Conservation (phyloP, 2,113 vertebrate species). For the Galemys pyrenaicus region DNA sequence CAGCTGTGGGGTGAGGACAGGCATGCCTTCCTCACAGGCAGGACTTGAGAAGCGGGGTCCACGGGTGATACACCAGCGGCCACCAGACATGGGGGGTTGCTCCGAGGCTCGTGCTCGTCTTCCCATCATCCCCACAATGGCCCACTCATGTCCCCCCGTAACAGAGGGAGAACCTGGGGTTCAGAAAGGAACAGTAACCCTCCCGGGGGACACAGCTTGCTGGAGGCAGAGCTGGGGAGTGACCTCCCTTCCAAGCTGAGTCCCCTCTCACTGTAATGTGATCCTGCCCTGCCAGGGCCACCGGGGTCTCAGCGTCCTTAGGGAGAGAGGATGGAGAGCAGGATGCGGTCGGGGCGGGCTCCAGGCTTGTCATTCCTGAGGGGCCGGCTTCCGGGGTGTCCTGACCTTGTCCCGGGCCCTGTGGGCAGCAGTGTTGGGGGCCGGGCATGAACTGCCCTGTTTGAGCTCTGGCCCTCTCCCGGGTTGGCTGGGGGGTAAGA, state of each 20-base stretch:
- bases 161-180: rapidly evolving
- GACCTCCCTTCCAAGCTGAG: neutral
- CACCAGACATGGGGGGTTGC: neutral
- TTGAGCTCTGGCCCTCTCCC: neutral
- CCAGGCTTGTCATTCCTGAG: neutral
- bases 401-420: neutral
- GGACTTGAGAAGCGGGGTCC: too few species aligned
- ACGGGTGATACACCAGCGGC: neutral
- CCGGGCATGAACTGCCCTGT: neutral
- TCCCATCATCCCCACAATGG: rapidly evolving
- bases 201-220: too few species aligned
- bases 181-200: neutral
- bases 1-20: neutral
- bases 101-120: neutral
- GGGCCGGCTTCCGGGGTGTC: neutral
- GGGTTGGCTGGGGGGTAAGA: neutral
- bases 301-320: neutral
- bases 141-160: rapidly evolving
- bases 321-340: neutral
- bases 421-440: neutral
- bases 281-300: neutral
- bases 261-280: neutral
- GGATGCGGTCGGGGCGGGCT: neutral
- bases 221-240: neutral
- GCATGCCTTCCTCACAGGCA: neutral